A percentile compares a stretch with the other conserved stretches of the same genome.
Conservation (phyloP, 2,888 invertebrate species). For the Rotaria socialis region DNA sequence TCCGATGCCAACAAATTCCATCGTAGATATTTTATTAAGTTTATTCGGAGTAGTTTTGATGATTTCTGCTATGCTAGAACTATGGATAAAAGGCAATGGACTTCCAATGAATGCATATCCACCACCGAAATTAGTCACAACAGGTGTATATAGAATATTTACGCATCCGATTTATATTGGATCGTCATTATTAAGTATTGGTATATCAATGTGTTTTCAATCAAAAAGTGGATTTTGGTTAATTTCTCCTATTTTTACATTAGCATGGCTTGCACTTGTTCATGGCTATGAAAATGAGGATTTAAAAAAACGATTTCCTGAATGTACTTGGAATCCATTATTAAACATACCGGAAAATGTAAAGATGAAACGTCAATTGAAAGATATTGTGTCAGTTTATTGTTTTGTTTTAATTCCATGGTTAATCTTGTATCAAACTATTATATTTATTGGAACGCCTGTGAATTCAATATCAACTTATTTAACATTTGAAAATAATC, state of each 20-base stretch:
- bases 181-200: not conserved
- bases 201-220: not conserved
- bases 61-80: not conserved
- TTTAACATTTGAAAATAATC: not conserved
- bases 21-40: not conserved
- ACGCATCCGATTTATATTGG: not conserved
- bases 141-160: not conserved
- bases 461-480: not conserved
- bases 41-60: not conserved
- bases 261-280: not conserved
- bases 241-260: not conserved
- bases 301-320: not conserved
- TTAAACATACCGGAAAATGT: not conserved
- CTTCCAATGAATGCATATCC: conserved; percentile 8
- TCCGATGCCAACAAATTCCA: not conserved
- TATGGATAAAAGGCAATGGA: not conserved
- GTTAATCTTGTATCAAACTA: not conserved
- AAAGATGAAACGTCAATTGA: not conserved
- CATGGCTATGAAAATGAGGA: not conserved
- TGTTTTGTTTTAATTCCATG: conserved; percentile 5
- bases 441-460: not conserved
- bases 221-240: conserved; percentile 16
- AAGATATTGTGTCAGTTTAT: not conserved
- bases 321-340: not conserved
- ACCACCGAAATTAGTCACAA: not conserved